These are phyloP conservation scores for Agrilus planipennis DNA, from an alignment of 1,140 invertebrate genomes.

Conservation along the genomic window DNA sequence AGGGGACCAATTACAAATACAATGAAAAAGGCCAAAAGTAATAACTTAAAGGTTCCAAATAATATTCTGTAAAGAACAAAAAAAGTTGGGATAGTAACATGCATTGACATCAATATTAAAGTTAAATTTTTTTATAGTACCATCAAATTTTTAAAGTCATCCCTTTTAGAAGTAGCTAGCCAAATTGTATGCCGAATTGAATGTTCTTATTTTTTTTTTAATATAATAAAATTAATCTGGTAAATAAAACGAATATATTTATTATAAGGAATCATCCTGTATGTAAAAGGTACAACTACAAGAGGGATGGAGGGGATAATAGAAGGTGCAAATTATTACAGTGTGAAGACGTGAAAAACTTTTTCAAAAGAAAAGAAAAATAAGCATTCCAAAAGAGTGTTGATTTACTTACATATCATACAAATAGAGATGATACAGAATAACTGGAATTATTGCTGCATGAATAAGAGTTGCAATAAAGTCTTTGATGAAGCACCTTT, in stretches of 20 bases:
- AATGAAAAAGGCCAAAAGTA: conserved; percentile 7
- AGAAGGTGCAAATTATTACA: no score
- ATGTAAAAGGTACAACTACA: no score
- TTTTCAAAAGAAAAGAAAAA: not conserved
- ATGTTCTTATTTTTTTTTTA: no score
- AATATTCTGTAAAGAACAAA: conserved; percentile 18
- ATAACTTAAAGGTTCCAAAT: conserved; percentile 12
- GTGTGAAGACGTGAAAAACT: no score
- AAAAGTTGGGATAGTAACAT: no score
- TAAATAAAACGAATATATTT: not conserved
- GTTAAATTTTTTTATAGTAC: no score
- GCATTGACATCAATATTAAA: no score
- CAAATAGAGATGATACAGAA: conserved; percentile 11
- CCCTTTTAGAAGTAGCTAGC: no score
- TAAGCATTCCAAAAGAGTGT: not conserved
- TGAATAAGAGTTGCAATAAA: not conserved
- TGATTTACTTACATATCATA: conserved; percentile 16
- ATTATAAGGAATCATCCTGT: not conserved
- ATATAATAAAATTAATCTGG: not conserved
- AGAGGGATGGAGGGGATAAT: no score
- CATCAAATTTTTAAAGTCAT: no score
- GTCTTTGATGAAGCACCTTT: not conserved
- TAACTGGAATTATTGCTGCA: conserved; percentile 9
- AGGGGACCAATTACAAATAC: conserved; percentile 14
- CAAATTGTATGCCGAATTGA: no score